phyloP scores from a whole-genome alignment of 1,140 invertebrate species.

The Harlomillsia oculata region DNA sequence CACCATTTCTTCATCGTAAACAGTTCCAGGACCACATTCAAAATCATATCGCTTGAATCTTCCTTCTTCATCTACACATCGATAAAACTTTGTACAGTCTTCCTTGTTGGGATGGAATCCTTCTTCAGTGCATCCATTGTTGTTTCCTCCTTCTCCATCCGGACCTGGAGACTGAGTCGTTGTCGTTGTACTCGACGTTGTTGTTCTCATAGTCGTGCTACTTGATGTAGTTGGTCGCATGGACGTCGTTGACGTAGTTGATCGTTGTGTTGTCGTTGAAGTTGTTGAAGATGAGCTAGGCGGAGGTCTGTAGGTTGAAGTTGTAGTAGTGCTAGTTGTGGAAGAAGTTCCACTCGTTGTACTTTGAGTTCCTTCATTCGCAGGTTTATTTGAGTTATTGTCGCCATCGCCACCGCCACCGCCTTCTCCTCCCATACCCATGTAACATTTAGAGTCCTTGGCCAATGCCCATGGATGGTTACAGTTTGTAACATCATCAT shows the following conservation, averaged over 20 bases:
- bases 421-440: background rate
- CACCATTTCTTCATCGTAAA: conserved; percentile 27
- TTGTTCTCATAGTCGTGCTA: too few relatives aligned
- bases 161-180: too few relatives aligned
- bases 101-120: conserved; percentile 15
- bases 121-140: conserved; percentile 5
- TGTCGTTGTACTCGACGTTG: too few relatives aligned
- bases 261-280: too few relatives aligned
- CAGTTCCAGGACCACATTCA: conserved; percentile 23
- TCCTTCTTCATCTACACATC: conserved; percentile 22
- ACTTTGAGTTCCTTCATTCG: conserved; percentile 6
- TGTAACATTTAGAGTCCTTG: conserved; percentile 8
- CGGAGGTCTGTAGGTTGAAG: too few relatives aligned
- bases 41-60: conserved; percentile 25
- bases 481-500: conserved; percentile 53
- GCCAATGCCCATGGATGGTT: conserved; percentile 50
- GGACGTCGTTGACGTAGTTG: too few relatives aligned
- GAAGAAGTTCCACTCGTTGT: too few relatives aligned
- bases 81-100: conserved; percentile 20
- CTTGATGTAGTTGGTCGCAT: too few relatives aligned
- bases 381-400: too few relatives aligned
- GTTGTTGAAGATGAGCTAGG: too few relatives aligned
- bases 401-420: conserved; percentile 3
- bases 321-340: too few relatives aligned
- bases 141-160: too few relatives aligned